Conservation (phyloP, 2,113 vertebrate species). For the Centropristis striata region DNA sequence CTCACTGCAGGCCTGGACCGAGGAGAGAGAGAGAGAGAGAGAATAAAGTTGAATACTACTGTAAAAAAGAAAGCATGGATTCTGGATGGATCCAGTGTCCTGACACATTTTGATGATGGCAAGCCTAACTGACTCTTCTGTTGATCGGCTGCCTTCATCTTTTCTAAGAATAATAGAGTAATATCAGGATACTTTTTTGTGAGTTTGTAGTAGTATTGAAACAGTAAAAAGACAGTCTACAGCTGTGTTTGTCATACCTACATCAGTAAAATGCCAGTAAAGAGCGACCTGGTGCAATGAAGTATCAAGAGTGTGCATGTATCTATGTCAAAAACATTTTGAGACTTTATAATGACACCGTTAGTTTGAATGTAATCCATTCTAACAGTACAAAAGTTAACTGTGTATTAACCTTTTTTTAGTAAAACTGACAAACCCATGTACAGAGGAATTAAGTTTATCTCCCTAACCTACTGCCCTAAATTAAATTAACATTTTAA, state of each 20-base stretch:
- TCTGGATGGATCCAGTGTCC: slow-evolving; percentile 19
- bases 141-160: background rate
- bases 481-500: background rate
- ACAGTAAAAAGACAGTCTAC: background rate
- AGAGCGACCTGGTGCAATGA: background rate
- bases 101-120: slow-evolving; percentile 21
- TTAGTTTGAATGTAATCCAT: background rate
- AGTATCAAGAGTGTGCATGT: background rate
- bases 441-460: background rate
- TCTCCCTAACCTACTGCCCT: background rate
- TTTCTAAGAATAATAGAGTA: background rate
- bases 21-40: background rate
- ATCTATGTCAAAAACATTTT: no score
- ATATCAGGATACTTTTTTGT: background rate
- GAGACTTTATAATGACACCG: no score
- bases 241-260: background rate
- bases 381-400: background rate
- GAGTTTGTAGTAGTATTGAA: background rate
- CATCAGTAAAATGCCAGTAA: background rate
- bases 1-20: slow-evolving; percentile 91
- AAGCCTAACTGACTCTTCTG: background rate
- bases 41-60: slow-evolving; percentile 32
- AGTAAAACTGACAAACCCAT: background rate
- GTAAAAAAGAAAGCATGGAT: slow-evolving; percentile 29
- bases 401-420: background rate